Evolutionary conservation across 2,797 vertebrate genomes (phyloP).

Genomic region (Lutjanus campechanus): DNA sequence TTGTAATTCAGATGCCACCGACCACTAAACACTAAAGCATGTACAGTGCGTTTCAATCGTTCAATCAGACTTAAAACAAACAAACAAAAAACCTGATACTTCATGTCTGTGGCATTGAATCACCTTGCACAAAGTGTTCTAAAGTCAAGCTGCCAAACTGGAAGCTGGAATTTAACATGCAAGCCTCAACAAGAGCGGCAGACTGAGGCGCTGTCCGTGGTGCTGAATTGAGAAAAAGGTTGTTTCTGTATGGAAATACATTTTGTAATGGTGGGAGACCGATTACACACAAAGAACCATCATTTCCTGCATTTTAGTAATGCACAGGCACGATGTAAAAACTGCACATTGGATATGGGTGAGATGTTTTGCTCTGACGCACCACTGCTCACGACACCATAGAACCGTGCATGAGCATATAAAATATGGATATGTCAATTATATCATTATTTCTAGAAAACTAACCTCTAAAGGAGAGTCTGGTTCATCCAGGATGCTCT

Average conservation of each 20-base stretch:
- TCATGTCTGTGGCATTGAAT: background rate
- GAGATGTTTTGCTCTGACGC: no score
- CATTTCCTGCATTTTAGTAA: no score
- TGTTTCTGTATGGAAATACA: constrained; percentile 31
- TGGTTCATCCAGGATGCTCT: constrained; percentile 21
- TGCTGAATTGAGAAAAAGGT: background rate
- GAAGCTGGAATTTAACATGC: background rate
- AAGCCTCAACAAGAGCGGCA: background rate
- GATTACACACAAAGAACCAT: no score
- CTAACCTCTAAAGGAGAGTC: constrained; percentile 8
- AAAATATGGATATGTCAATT: background rate
- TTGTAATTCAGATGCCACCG: no score
- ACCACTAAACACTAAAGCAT: background rate
- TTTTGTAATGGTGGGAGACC: no score
- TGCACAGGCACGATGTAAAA: no score
- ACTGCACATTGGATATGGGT: no score
- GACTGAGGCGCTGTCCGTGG: constrained; percentile 4
- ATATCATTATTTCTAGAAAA: constrained; percentile 8
- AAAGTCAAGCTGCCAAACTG: background rate
- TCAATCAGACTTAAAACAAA: background rate
- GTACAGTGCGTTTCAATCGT: no score
- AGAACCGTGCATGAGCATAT: no score
- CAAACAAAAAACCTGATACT: no score
- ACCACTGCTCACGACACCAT: no score
- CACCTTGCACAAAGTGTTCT: background rate